phyloP scores from a whole-genome alignment of 2,797 vertebrate genomes.

The Petrocephalus sullivani region DNA sequence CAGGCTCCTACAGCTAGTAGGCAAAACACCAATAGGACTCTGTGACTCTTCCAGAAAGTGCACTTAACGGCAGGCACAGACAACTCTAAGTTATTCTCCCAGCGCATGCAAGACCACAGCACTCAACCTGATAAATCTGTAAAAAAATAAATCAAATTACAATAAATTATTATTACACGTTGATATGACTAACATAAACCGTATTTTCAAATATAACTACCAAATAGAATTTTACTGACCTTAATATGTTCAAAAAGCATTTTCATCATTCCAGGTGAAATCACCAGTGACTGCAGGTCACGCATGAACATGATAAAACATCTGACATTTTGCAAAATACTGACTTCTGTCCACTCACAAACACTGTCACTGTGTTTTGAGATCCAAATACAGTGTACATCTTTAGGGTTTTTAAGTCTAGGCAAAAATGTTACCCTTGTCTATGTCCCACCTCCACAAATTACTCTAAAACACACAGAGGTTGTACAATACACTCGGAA shows the following conservation, averaged over 20 bases:
- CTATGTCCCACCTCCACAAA: neutral
- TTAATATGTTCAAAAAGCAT: neutral
- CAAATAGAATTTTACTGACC: neutral
- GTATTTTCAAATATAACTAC: neutral
- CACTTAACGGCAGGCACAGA: neutral
- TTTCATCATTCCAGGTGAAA: neutral
- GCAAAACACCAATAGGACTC: conserved; percentile 10
- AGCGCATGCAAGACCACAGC: neutral
- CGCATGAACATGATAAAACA: neutral
- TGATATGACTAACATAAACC: neutral
- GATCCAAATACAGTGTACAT: neutral
- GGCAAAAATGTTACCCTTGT: neutral
- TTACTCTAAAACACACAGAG: neutral
- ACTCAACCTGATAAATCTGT: neutral
- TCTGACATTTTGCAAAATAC: neutral
- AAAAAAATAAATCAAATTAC: too few relatives aligned
- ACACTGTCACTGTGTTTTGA: neutral
- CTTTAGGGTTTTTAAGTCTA: neutral
- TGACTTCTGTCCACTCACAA: neutral
- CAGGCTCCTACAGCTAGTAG: conserved; percentile 81
- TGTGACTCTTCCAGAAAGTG: neutral
- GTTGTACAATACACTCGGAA: too few relatives aligned
- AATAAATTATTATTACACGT: neutral
- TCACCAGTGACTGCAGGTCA: neutral
- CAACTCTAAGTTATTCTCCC: too few relatives aligned